Evolutionary conservation across 2,113 vertebrate genomes (phyloP), one percentile per base, ranked within the genome.

Genomic region (Mustela nigripes): DNA sequence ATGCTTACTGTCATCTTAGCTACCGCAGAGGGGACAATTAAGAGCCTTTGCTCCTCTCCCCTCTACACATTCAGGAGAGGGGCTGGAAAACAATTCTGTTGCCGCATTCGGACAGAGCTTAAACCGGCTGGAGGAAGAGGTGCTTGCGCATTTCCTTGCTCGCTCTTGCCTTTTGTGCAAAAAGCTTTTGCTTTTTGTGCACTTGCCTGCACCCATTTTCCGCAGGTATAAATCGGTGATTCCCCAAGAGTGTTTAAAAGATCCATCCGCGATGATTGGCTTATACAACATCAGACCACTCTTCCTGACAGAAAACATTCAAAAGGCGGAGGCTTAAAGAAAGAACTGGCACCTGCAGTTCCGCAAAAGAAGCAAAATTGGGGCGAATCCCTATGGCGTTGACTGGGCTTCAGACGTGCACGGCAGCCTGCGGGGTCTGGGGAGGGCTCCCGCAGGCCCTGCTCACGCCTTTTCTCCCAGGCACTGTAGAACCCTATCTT

Each of bases 321-420:
- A 45, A 87, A 96, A 82, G 16, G 28, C 67, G 60, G 33, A 39
- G n/a, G 53, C 21, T 63, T 76, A 86, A 85, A 85, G 82, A 94
- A 79, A 74, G 91, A 79, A 79, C 9, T 67, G 73, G 36, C 31
- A 5, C 45, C 95, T 85, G 81, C 19, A 81, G 53, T 86, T 78
- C 73, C 9, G 31, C 28, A 36, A 4, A 96, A 60, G 85, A 62
- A 82, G n/a, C 56, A 88, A 91, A 76, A 73, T 8, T 18, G 24
- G 62, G 50, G 50, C 5, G 39, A 96, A 58, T 80, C 28, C 42
- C 33, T 19, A 7, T 22, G 18, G 39, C 28, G 56, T 2, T 50
- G 89, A 48, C 62, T 94, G 0, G 11, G 6, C 53, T 89, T 92
- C 53, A 22, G 50, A 65, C 2, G 16, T 53, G 69, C 5, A 39